Base-by-base conservation (phyloP, 2,797 vertebrate genomes). In the Poecilia picta region DNA sequence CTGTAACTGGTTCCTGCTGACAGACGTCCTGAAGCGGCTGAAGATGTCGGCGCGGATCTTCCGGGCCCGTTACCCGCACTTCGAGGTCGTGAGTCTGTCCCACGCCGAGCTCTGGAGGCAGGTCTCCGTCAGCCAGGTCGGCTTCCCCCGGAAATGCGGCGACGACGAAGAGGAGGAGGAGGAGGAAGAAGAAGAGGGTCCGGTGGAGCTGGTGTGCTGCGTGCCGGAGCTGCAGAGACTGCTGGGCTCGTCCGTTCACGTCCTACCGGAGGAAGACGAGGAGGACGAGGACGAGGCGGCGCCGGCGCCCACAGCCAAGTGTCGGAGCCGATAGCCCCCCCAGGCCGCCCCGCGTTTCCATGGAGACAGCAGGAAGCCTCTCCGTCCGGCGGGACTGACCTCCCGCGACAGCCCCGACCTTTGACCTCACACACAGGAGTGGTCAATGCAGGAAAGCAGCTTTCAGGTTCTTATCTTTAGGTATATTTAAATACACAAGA, bases 1-100 rank as follows among this genome's bases (percentile, higher is more conserved):
- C 87, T 97, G 98, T 90, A 99, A 99, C 95, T 99, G 98, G 98
- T 98, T 99, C 93, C 96, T 99, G 76, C 96, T 99, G 91, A 93
- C 95, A 0, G 98, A 99, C 0, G 97, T 99, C 82, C 95, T 99
- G 57, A 98, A 98, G 94, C 95, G 97, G 8, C 95, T 99, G 85
- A 99, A 99, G 94, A 96, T 99, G 84, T 99, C 98, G 0, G 96
- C 97, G 0, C 95, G 98, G 91, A 98, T 98, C 88, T 99, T 99
- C 92, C 96, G 97, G 84, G 97, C 98, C 0, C 97, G 98, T 12
- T 98, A 98, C 92, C 97, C 98, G 0, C 97, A 99, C 93, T 90
- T 99, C 33, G 98, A 99, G 94, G 93, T 99, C n/a, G 95, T 95
- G 91, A 96, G 94, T 85, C 79, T 99, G 91, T 92, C 97, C 1